These are phyloP conservation scores for Melanophora roralis DNA, from an alignment of 2,888 invertebrate genomes.

Conservation along the genomic window DNA sequence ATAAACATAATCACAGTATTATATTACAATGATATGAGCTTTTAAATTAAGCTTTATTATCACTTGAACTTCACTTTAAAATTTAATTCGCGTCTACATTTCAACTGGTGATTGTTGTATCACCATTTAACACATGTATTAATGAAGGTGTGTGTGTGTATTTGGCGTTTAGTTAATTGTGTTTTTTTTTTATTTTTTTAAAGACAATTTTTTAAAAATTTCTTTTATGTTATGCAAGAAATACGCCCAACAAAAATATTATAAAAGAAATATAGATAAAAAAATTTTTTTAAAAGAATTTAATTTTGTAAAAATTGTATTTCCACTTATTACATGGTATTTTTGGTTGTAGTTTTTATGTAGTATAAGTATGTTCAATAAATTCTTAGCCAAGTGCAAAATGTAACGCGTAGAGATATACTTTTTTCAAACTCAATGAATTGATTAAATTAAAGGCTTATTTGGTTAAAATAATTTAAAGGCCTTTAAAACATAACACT, in stretches of 20 bases:
- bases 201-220: neutral
- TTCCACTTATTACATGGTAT: neutral
- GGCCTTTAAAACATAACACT: too few species aligned
- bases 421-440: too few species aligned
- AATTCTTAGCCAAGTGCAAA: constrained; percentile 50
- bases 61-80: constrained; percentile 58
- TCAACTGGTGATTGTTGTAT: neutral
- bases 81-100: constrained; percentile 1
- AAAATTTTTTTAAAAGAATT: neutral
- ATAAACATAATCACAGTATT: constrained; percentile 4
- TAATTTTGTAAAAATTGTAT: neutral
- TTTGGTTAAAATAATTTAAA: too few species aligned
- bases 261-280: neutral
- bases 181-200: constrained; percentile 7
- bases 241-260: constrained; percentile 35
- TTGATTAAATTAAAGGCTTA: too few species aligned
- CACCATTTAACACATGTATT: neutral
- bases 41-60: constrained; percentile 57
- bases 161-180: neutral
- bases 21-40: constrained; percentile 42
- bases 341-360: neutral
- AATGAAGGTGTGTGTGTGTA: neutral
- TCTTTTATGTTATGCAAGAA: constrained; percentile 20
- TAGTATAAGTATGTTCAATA: neutral
- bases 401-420: neutral